Conservation (phyloP, 1,140 invertebrate genomes). For the Aphidius ervi region DNA sequence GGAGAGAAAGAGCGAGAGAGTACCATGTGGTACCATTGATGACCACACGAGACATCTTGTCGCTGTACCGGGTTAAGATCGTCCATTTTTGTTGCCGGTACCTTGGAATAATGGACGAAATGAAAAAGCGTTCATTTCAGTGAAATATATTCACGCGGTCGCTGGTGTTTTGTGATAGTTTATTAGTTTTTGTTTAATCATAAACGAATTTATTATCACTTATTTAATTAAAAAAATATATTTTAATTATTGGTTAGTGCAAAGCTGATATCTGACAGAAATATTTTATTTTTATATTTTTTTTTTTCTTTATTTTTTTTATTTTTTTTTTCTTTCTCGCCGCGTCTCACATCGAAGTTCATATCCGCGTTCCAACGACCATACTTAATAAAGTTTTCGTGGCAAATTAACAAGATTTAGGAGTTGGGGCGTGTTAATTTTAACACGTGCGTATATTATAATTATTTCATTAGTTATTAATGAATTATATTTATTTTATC, state of each 20-base stretch:
- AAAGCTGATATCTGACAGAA: background rate
- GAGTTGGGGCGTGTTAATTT: background rate
- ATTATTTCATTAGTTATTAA: background rate
- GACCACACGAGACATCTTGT: too few species aligned
- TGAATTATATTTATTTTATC: background rate
- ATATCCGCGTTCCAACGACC: too few species aligned
- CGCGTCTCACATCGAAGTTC: background rate
- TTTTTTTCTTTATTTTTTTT: background rate
- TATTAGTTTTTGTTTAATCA: constrained; percentile 1
- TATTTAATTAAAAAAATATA: background rate
- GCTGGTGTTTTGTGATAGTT: constrained; percentile 1
- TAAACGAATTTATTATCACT: background rate
- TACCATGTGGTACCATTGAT: too few species aligned
- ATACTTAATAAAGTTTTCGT: background rate
- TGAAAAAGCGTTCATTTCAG: constrained; percentile 9
- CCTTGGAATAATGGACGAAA: background rate
- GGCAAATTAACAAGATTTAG: constrained; percentile 3
- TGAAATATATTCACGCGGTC: constrained; percentile 2
- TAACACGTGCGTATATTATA: constrained; percentile 10
- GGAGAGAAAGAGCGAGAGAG: too few species aligned
- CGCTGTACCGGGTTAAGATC: too few species aligned
- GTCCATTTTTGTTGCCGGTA: constrained; percentile 2
- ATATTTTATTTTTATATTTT: background rate
- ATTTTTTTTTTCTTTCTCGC: background rate
- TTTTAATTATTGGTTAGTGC: background rate